These are phyloP conservation scores for Chrosomus eos DNA, from an alignment of 2,797 vertebrate genomes.

Conservation along the genomic window DNA sequence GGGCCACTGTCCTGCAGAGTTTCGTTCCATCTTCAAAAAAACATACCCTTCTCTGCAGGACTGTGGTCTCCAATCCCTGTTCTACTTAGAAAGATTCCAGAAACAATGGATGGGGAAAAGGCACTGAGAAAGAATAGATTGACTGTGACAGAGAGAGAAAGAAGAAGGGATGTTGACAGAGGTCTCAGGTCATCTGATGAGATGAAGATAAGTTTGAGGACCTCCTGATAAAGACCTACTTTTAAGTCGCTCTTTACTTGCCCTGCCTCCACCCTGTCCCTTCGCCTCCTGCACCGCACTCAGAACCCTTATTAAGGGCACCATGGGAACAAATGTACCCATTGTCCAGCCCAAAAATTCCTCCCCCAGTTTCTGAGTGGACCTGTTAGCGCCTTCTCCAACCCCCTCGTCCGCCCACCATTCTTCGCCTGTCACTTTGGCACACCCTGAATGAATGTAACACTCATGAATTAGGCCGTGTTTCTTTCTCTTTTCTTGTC, in stretches of 20 bases:
- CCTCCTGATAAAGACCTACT: constrained; percentile 69
- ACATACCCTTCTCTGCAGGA: not conserved
- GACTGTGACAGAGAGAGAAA: not conserved
- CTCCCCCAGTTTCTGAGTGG: constrained; percentile 69
- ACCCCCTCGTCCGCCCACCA: constrained; percentile 62
- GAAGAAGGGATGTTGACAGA: constrained; percentile 68
- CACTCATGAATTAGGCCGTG: constrained; percentile 70
- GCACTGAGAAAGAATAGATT: constrained; percentile 20
- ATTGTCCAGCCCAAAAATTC: constrained; percentile 76
- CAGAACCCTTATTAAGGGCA: constrained; percentile 77
- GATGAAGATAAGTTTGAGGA: constrained; percentile 70
- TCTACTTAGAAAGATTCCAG: constrained; percentile 58
- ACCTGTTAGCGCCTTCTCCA: constrained; percentile 76
- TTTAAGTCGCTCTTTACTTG: constrained; percentile 68
- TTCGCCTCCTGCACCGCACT: constrained; percentile 57
- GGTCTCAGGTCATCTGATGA: constrained; percentile 61
- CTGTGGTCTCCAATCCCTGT: not conserved
- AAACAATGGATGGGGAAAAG: constrained; percentile 68
- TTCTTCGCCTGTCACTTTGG: constrained; percentile 67
- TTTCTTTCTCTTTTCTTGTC: constrained; percentile 43
- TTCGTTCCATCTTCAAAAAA: too few species aligned
- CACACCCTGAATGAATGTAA: constrained; percentile 66
- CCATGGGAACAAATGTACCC: constrained; percentile 76
- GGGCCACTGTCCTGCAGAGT: not conserved
- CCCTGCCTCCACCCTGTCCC: constrained; percentile 66